Evolutionary conservation across 2,888 invertebrate genomes (phyloP).

Genomic region (Palloptera scutellata): DNA sequence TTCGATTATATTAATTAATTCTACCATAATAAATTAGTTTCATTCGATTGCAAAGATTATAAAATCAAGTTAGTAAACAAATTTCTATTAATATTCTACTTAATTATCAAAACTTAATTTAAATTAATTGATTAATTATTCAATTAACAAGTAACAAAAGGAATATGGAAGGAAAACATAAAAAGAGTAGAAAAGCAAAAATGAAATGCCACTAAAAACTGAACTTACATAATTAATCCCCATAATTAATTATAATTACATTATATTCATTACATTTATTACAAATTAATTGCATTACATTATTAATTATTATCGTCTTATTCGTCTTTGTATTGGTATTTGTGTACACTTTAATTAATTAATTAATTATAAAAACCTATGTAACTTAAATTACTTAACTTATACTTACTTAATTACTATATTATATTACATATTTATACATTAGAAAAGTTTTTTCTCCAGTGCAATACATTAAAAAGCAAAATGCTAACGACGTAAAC

Average conservation of each 20-base stretch:
- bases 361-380: slow-evolving; percentile 36
- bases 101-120: slow-evolving; percentile 13
- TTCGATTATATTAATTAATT: neutral
- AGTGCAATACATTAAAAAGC: slow-evolving; percentile 32
- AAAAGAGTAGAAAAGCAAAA: slow-evolving; percentile 4
- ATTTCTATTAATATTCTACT: neutral
- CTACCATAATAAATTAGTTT: too few relatives aligned
- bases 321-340: slow-evolving; percentile 20
- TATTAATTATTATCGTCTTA: slow-evolving; percentile 24
- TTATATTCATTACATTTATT: slow-evolving; percentile 15
- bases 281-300: slow-evolving; percentile 11
- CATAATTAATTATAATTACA: neutral
- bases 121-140: slow-evolving; percentile 7
- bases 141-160: neutral
- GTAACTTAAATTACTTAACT: slow-evolving; percentile 26
- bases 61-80: too few relatives aligned
- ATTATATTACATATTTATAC: slow-evolving; percentile 20
- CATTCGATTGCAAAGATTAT: too few relatives aligned
- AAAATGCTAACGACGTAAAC: slow-evolving; percentile 8
- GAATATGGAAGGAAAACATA: neutral
- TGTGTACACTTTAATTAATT: slow-evolving; percentile 17
- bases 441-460: slow-evolving; percentile 28
- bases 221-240: neutral
- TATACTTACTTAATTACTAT: slow-evolving; percentile 34
- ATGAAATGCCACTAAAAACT: neutral